Evolutionary conservation across 2,888 invertebrate genomes (phyloP), one percentile per base, ranked within the genome.

Genomic region (Leptothorax acervorum): DNA sequence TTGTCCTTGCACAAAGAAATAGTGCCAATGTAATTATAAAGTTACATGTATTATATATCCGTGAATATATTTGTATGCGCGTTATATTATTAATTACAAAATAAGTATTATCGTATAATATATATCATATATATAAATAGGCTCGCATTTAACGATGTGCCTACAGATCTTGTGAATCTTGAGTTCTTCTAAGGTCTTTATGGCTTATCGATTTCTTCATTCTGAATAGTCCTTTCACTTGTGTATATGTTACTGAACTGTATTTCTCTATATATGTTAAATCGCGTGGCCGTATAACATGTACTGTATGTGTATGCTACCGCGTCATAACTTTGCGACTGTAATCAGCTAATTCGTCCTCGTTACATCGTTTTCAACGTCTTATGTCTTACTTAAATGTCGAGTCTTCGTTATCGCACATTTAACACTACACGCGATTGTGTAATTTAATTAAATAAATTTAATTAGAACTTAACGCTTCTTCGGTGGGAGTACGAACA

Each of bases 21-120:
- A 79, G 73, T 84, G 82, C 81, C 85, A 88, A 89, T 89, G 62
- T 83, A 83, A 51, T 60, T 85, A 60, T 78, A 81, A 65, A 53
- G 9, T 53, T 63, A 55, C 18, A 62, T 76, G 48, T 81, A 78
- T 73, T 48, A 73, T 60, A 73, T 45, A 39, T 70, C 45, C 15
- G 28, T 65, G 35, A 31, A 82, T 83, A 82, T 83, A 82, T 70
- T 78, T 81, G 42, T 83, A 71, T 55, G 71, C 45, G 70, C 83
- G 65, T 83, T 57, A 65, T 53, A 70, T 48, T 70, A 83, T 65
- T 83, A 66, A 70, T 73, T 73, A 71, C 39, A 15, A 65, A 45
- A 73, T 82, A 83, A 73, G 51, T 83, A 82, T 83, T 73, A 71
- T 63, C n/a, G 28, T 66, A 78, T 15, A 31, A 31, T 39, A 4